Conservation (phyloP, 2,888 invertebrate species). For the Drosophila trichaetosa region DNA sequence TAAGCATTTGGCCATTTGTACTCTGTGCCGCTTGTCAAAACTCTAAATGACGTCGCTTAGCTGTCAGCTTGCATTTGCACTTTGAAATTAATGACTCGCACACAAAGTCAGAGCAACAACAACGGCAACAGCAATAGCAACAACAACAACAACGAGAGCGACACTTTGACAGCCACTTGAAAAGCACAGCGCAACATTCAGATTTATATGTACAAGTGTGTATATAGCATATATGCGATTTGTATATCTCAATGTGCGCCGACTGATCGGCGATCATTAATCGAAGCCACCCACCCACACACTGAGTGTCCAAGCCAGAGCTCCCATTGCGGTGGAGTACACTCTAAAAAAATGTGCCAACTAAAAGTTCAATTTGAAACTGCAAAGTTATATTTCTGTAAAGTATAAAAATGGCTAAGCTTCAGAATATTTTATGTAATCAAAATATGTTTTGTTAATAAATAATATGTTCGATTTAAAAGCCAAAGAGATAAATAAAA, state of each 20-base stretch:
- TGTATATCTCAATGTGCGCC: conserved; percentile 57
- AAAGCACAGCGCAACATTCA: conserved; percentile 35
- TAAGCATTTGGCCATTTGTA: conserved; percentile 70
- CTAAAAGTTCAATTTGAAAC: background rate
- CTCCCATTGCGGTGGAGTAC: conserved; percentile 8
- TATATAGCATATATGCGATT: conserved; percentile 3
- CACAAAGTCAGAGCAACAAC: conserved; percentile 33
- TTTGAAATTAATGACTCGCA: conserved; percentile 68
- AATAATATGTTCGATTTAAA: background rate
- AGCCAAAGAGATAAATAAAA: background rate
- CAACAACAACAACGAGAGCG: conserved; percentile 26
- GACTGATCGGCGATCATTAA: conserved; percentile 52
- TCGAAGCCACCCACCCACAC: conserved; percentile 70
- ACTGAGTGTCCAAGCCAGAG: conserved; percentile 23
- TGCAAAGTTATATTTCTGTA: background rate
- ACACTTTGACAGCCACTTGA: conserved; percentile 74
- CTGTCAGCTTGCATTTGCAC: conserved; percentile 80
- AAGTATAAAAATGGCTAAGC: too few species aligned
- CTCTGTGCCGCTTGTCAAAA: conserved; percentile 72
- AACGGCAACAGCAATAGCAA: conserved; percentile 16
- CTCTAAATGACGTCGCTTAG: conserved; percentile 79
- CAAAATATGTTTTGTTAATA: background rate
- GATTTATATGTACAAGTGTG: conserved; percentile 5
- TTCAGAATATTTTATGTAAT: background rate
- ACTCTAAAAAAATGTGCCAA: background rate